Evolutionary conservation across 2,113 vertebrate species (phyloP), one percentile per base, ranked within the genome.

Genomic region (Ictalurus furcatus): DNA sequence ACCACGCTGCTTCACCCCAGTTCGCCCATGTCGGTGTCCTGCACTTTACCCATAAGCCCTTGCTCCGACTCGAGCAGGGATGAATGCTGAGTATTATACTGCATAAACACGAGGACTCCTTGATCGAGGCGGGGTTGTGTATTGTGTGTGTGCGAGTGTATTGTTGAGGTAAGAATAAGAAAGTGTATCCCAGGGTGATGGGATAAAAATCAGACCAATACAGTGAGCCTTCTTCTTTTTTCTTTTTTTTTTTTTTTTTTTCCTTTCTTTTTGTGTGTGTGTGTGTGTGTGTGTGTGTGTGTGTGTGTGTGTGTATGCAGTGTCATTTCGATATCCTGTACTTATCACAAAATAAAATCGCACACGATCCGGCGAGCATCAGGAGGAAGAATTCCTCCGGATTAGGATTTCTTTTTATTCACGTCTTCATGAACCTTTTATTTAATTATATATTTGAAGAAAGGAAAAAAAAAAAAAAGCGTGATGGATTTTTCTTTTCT

Each of bases 1-100:
- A 84, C 82, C 91, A 88, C 16, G 89, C 90, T 88, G 90, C 85
- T 61, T 85, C 87, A 69, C 90, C 84, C 88, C 90, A 79, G 85
- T 89, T 69, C 54, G 58, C 76, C 78, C 80, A 85, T 88, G 80
- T 81, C 63, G 90, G 84, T 87, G 80, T 74, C 85, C 85, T 54
- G 83, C 85, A 87, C 87, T 87, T 65, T 87, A 83, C 80, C 88
- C 89, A 87, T 44, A 61, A 85, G 34, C 84, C 52, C 85, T 74
- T 59, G 80, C 23, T 85, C 54, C 16, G n/a, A 54, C 65, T 37
- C 56, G 28, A 28, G 61, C 63, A 40, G 65, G 12, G 67, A 69
- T 88, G 84, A 91, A 89, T 86, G 71, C 74, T 69, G 81, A 87
- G 87, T 85, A 87, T 88, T 90, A 86, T 89, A 88, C 54, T n/a